A percentile compares a stretch with the other conserved stretches of the same genome.
Evolutionary conservation across 2,888 invertebrate genomes (phyloP).

Genomic region (Calameuta idolon): DNA sequence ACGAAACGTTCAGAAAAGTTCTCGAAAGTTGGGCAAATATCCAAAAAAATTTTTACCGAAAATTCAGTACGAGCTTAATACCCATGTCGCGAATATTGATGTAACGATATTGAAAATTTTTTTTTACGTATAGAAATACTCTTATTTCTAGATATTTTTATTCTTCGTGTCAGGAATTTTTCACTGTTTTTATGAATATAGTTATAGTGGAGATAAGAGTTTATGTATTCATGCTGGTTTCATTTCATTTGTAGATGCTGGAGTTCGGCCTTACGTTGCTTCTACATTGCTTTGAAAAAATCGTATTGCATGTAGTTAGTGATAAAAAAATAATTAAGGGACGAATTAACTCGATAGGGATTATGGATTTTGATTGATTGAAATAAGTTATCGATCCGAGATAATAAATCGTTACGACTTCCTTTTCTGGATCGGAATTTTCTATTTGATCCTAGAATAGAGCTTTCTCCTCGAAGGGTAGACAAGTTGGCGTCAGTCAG

Average conservation of each 20-base stretch:
- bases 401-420: neutral
- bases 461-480: neutral
- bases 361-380: neutral
- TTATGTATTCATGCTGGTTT: neutral
- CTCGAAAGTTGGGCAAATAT: neutral
- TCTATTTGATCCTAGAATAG: neutral
- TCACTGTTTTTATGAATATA: neutral
- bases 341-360: neutral
- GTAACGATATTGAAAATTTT: neutral
- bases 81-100: neutral
- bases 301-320: no score
- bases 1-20: neutral
- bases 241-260: neutral
- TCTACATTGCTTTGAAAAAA: no score
- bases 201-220: no score
- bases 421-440: neutral
- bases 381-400: neutral
- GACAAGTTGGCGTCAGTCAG: neutral
- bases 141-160: neutral
- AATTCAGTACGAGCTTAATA: neutral
- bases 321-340: neutral
- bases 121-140: neutral
- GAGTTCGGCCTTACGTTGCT: neutral
- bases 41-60: neutral
- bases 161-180: neutral